Evolutionary conservation across 2,888 invertebrate genomes (phyloP), one percentile per base, ranked within the genome.

Genomic region (Hydrotaea diabolus): DNA sequence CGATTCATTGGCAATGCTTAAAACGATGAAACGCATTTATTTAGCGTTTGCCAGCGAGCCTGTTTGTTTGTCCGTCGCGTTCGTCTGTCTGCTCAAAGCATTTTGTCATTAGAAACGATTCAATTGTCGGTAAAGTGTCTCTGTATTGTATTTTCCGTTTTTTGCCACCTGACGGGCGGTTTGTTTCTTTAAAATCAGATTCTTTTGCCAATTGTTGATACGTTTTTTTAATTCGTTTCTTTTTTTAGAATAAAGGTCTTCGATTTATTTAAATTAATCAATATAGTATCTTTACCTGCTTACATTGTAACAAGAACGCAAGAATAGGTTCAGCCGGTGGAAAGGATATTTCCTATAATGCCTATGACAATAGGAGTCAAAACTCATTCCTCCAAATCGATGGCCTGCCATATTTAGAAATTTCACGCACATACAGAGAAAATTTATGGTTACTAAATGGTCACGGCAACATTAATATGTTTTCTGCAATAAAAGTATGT

Each of bases 161-260:
- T 43, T 2, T 3, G 8, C 49, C n/a, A 49, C n/a, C n/a, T 49
- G 49, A n/a, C 2, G 15, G 49, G 49, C 1, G 49, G n/a, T 15
- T 1, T 49, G 1, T 9, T 43, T 43, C 2, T 13, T 43, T 43
- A 7, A 7, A 7, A 13, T 49, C n/a, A 49, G 49, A 49, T 19
- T 31, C 53, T 53, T 71, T 71, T 71, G 71, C 53, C 71, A 71
- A 71, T 26, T 26, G 13, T 26, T 49, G 15, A 49, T 53, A 69
- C 19, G 0, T 59, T 59, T 73, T n/a, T 59, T 57, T 17, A 31
- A 19, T 46, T 59, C 59, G 31, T 31, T 15, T 49, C n/a, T 69
- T 21, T 71, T 26, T 49, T 53, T 71, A 71, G 53, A 49, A 46
- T 49, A 71, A 49, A 71, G 46, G 46, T 49, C 69, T 46, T 53